These are phyloP conservation scores for Brachionus asplanchnoidis DNA, from an alignment of 1,140 invertebrate genomes.

Conservation along the genomic window DNA sequence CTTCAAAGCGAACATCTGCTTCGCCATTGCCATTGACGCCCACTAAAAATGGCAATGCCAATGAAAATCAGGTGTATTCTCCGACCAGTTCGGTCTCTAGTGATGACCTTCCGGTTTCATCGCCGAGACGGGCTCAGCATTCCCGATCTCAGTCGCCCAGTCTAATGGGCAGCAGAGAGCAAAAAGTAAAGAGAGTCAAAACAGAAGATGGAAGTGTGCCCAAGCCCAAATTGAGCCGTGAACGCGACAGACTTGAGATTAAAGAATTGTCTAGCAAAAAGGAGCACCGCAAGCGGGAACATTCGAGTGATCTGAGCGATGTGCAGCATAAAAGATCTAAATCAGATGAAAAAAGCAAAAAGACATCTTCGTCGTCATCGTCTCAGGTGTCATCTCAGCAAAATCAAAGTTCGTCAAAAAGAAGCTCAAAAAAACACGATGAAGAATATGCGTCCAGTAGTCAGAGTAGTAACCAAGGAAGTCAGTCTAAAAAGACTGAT, in stretches of 20 bases:
- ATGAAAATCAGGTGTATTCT: not conserved
- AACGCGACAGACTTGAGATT: not conserved
- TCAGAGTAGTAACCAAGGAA: not conserved
- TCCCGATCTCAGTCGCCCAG: slow-evolving; percentile 17
- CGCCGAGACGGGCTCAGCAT: slow-evolving; percentile 9
- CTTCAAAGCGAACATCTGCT: not conserved
- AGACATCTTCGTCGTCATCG: not conserved
- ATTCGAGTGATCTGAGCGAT: slow-evolving; percentile 25
- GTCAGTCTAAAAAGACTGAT: not conserved
- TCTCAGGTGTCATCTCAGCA: not conserved
- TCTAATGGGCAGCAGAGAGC: not conserved
- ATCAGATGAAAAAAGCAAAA: slow-evolving; percentile 33
- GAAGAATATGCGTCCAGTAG: not conserved
- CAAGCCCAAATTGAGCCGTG: slow-evolving; percentile 24
- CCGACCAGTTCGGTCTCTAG: slow-evolving; percentile 22
- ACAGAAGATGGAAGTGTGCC: not conserved
- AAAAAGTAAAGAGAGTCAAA: slow-evolving; percentile 9
- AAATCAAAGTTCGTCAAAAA: slow-evolving; percentile 28
- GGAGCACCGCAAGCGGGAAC: slow-evolving; percentile 32
- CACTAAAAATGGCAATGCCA: not conserved
- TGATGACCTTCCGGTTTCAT: not conserved
- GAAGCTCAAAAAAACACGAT: slow-evolving; percentile 39
- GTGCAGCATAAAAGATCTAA: slow-evolving; percentile 37
- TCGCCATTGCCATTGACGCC: not conserved
- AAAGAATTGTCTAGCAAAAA: slow-evolving; percentile 30